phyloP scores from a whole-genome alignment of 23 tunicate species.

The Ciona savignyi region DNA sequence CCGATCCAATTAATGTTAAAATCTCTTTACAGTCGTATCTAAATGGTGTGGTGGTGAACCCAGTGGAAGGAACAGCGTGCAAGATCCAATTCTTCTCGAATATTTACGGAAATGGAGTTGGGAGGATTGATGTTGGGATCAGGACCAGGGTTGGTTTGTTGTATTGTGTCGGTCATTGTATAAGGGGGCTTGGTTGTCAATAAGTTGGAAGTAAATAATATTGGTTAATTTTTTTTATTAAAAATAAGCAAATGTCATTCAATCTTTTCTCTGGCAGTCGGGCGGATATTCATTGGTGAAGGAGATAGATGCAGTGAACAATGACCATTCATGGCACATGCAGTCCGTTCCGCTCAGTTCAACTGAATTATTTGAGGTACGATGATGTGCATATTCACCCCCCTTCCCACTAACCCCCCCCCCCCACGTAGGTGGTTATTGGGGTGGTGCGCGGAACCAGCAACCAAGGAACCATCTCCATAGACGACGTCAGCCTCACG shows the following conservation, averaged over 20 bases:
- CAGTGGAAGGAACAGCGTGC: conserved; percentile 79
- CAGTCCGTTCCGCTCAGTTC: neutral
- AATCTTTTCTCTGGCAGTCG: neutral
- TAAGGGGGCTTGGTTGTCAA: no score
- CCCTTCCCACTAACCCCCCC: neutral
- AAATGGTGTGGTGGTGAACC: conserved; percentile 62
- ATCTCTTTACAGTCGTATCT: conserved; percentile 56
- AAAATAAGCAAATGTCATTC: no score
- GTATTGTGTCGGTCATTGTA: neutral
- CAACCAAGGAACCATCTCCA: conserved; percentile 46
- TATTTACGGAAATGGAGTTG: conserved; percentile 26
- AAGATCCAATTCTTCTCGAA: conserved; percentile 48
- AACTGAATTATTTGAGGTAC: neutral
- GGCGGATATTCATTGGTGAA: neutral
- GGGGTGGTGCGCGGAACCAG: conserved; percentile 24
- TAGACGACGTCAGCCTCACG: conserved; percentile 90
- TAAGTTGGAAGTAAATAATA: no score
- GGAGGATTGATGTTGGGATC: conserved; percentile 30
- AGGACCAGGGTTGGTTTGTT: conserved; percentile 40
- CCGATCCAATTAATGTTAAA: no score
- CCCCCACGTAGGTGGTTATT: conserved; percentile 57
- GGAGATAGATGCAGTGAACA: neutral
- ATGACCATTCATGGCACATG: neutral
- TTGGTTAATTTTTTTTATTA: no score
- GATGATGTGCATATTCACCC: no score